A percentile compares a stretch with the other conserved stretches of the same genome.
phyloP scores from a whole-genome alignment of 2,888 invertebrate genomes.

The Tinea semifulvella region DNA sequence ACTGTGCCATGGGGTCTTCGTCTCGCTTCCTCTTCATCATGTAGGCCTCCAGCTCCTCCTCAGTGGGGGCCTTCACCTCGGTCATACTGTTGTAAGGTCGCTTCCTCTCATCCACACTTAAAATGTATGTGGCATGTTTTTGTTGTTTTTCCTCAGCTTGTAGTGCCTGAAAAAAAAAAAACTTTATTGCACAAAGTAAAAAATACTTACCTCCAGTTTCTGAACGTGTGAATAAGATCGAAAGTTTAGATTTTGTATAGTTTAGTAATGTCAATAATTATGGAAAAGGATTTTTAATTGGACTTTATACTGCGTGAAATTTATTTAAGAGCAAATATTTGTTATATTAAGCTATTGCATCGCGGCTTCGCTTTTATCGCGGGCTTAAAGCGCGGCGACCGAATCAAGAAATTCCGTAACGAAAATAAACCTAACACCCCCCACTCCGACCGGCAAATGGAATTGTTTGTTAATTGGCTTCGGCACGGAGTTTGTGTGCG shows the following conservation, averaged over 20 bases:
- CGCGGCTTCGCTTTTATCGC: too few species aligned
- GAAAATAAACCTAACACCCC: too few species aligned
- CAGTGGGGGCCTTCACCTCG: conserved; percentile 84
- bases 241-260: neutral
- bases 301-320: too few species aligned
- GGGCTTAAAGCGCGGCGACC: too few species aligned
- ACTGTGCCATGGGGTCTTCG: conserved; percentile 95
- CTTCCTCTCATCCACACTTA: conserved; percentile 87
- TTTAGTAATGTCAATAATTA: too few species aligned
- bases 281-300: too few species aligned
- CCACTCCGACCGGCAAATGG: too few species aligned
- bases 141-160: conserved; percentile 70
- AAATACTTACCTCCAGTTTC: neutral
- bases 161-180: conserved; percentile 56
- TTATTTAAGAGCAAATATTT: too few species aligned
- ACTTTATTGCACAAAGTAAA: conserved; percentile 10
- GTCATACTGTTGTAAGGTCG: conserved; percentile 93
- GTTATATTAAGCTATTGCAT: too few species aligned
- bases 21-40: conserved; percentile 83
- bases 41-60: conserved; percentile 94
- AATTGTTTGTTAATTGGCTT: too few species aligned
- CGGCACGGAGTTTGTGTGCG: too few species aligned
- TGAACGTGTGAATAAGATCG: neutral
- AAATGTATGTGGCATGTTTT: conserved; percentile 69
- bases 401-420: too few species aligned